A percentile compares a stretch with the other conserved stretches of the same genome.
Conservation (phyloP, 1,140 invertebrate genomes). For the Bradynema listronoti region DNA sequence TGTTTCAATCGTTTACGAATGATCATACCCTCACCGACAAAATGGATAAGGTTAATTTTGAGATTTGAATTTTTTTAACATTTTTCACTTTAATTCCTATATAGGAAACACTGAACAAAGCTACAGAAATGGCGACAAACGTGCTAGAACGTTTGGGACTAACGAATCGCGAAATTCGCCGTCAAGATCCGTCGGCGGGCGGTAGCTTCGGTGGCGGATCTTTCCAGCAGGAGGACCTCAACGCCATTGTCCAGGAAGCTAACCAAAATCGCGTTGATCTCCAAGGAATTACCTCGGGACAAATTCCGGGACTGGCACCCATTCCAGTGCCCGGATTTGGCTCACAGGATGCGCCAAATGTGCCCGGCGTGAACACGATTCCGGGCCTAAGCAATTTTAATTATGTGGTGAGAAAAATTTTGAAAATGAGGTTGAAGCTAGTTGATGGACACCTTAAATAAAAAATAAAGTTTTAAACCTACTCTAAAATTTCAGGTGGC, state of each 20-base stretch:
- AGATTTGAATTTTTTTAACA: conserved; percentile 1
- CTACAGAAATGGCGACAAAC: conserved; percentile 26
- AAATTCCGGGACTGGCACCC: conserved; percentile 56
- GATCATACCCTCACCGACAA: conserved; percentile 6
- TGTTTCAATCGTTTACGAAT: conserved; percentile 26
- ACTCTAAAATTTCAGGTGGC: conserved; percentile 48
- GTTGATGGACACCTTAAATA: conserved; percentile 13
- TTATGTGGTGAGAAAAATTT: conserved; percentile 40
- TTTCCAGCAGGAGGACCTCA: conserved; percentile 45
- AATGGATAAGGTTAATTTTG: not conserved
- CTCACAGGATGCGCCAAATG: conserved; percentile 49
- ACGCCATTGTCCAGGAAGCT: conserved; percentile 35
- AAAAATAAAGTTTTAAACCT: too few species aligned
- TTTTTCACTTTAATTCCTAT: not conserved
- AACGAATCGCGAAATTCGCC: conserved; percentile 29
- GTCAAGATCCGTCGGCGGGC: conserved; percentile 35
- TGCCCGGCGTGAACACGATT: conserved; percentile 57
- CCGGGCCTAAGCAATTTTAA: conserved; percentile 57
- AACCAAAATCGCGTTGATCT: conserved; percentile 43
- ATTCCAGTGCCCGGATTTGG: conserved; percentile 57
- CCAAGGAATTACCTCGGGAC: conserved; percentile 52
- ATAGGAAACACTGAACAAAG: conserved; percentile 35
- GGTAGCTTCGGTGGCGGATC: too few species aligned
- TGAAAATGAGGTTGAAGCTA: too few species aligned
- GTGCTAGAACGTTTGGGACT: conserved; percentile 42